A percentile compares a stretch with the other conserved stretches of the same genome.
These are phyloP conservation scores for Arremon aurantiirostris DNA, from an alignment of 2,797 vertebrate species.

Conservation along the genomic window DNA sequence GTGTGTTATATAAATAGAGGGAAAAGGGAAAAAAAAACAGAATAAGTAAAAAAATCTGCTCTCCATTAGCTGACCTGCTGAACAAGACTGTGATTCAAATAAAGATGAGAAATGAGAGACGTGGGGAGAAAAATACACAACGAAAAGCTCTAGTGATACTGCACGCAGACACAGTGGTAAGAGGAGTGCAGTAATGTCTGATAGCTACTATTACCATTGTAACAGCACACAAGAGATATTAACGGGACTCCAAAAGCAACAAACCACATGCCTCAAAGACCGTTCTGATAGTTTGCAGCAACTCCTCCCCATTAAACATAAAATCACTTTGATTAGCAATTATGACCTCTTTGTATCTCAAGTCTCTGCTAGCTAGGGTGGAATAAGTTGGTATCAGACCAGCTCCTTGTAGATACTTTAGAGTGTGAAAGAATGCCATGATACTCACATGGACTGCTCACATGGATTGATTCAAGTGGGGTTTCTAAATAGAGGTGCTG, in stretches of 20 bases:
- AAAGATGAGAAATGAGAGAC: conserved; percentile 54
- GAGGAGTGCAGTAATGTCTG: conserved; percentile 9
- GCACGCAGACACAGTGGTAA: neutral
- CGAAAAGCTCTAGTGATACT: conserved; percentile 17
- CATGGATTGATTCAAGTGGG: neutral
- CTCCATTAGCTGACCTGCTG: conserved; percentile 53
- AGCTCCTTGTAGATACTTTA: neutral
- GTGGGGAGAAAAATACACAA: conserved; percentile 13
- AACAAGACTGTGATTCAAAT: conserved; percentile 56
- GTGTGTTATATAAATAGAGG: conserved; percentile 68
- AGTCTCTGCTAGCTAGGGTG: neutral
- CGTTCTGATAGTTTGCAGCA: neutral
- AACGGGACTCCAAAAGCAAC: neutral
- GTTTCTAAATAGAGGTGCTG: neutral
- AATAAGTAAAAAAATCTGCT: conserved; percentile 62
- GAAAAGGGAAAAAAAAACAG: conserved; percentile 26
- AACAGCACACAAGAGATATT: neutral
- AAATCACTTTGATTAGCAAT: neutral
- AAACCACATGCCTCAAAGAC: neutral
- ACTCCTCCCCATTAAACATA: neutral
- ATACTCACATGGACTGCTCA: neutral
- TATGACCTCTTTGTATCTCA: neutral
- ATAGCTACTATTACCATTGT: neutral
- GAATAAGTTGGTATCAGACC: neutral
- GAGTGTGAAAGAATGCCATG: neutral